phyloP scores from a whole-genome alignment of 1,140 invertebrate species.

The Ostrea denselamellosa region DNA sequence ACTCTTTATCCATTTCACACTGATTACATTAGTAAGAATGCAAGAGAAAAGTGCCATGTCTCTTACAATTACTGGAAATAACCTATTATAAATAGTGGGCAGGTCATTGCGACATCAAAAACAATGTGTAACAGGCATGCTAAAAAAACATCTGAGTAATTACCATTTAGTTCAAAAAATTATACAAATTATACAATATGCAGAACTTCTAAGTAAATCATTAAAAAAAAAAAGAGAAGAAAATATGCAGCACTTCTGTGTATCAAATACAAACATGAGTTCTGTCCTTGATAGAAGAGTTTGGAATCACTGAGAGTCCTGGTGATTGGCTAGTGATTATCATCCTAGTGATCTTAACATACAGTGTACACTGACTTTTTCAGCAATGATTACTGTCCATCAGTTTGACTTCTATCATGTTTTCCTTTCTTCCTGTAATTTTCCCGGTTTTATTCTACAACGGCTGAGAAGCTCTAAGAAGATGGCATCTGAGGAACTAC shows the following conservation, averaged over 20 bases:
- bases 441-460: background rate
- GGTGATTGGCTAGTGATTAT: background rate
- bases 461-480: background rate
- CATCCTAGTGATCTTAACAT: background rate
- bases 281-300: background rate
- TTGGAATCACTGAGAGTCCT: background rate
- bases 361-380: background rate
- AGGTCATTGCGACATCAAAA: too few species aligned
- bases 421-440: background rate
- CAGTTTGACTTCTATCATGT: background rate
- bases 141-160: too few species aligned
- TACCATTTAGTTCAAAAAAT: too few species aligned
- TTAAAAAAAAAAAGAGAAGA: background rate
- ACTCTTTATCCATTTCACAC: background rate
- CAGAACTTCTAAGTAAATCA: background rate
- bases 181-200: background rate
- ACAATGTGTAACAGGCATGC: too few species aligned
- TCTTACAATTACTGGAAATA: too few species aligned
- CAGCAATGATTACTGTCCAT: background rate
- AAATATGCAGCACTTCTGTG: background rate
- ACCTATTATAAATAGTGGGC: too few species aligned
- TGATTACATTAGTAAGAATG: background rate
- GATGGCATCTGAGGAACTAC: slow-evolving; percentile 9
- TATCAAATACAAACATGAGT: background rate
- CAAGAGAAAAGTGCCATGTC: too few species aligned